Percentiles rank a stretch among this genome's conserved stretches.
Evolutionary conservation across 1,140 invertebrate species (phyloP).

Genomic region (Heliconius nattereri): DNA sequence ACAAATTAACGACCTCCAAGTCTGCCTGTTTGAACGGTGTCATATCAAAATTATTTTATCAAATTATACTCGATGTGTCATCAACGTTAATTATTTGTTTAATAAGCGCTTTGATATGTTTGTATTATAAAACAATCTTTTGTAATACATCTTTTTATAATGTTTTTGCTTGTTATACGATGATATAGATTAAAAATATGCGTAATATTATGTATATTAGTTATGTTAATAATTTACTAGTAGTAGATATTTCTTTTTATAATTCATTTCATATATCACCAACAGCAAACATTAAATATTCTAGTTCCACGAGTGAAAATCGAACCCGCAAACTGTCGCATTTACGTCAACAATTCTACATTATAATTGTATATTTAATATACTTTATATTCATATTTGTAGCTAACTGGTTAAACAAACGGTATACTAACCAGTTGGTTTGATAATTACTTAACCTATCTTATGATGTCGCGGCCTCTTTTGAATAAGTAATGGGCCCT

Average conservation of each 20-base stretch:
- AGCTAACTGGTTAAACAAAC: not conserved
- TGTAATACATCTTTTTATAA: not conserved
- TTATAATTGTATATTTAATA: not conserved
- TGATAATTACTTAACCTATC: conserved; percentile 1
- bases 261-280: not conserved
- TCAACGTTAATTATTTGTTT: conserved; percentile 18
- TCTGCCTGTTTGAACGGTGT: conserved; percentile 3
- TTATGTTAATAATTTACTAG: not conserved
- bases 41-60: conserved; percentile 22
- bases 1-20: conserved; percentile 35
- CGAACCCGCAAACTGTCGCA: too few species aligned
- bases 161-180: too few species aligned
- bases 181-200: not conserved
- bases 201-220: too few species aligned
- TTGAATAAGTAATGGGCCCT: conserved; percentile 30
- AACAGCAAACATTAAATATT: too few species aligned
- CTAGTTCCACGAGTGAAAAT: too few species aligned
- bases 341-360: not conserved
- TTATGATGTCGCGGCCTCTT: conserved; percentile 19
- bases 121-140: not conserved
- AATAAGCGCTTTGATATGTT: not conserved
- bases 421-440: not conserved
- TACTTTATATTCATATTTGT: not conserved
- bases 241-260: not conserved
- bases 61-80: conserved; percentile 15